These are phyloP conservation scores for Leptinotarsa rubiginosa DNA, from an alignment of 2,888 invertebrate species.

Conservation along the genomic window DNA sequence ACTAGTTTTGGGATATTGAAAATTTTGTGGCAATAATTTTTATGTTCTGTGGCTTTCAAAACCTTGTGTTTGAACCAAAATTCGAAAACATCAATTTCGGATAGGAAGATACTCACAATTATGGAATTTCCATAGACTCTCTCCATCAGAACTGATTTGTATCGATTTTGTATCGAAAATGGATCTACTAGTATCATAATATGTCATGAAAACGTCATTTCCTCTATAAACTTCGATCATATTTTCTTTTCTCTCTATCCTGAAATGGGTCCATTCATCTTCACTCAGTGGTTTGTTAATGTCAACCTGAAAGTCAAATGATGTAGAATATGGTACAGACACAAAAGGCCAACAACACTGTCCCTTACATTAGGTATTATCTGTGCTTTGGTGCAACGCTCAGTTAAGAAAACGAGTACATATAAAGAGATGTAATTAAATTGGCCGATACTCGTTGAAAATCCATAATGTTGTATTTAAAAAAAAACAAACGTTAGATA, in stretches of 20 bases:
- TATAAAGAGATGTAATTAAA: no score
- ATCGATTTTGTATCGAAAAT: conserved; percentile 20
- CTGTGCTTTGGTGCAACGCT: no score
- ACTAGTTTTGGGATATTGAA: no score
- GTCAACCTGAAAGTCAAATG: not conserved
- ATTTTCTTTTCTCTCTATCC: not conserved
- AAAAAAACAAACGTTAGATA: no score
- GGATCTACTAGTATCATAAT: not conserved
- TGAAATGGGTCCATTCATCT: not conserved
- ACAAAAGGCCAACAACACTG: no score
- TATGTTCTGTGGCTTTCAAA: no score
- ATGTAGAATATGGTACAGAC: not conserved
- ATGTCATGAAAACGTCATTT: not conserved
- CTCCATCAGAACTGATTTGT: conserved; percentile 31
- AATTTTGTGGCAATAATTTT: no score
- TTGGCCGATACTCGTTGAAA: no score
- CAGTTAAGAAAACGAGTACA: no score
- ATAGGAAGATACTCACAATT: conserved; percentile 41
- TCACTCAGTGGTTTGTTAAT: not conserved
- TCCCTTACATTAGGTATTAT: no score
- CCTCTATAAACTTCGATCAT: not conserved
- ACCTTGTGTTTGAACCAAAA: no score
- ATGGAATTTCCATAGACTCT: conserved; percentile 50
- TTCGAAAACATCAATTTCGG: not conserved
- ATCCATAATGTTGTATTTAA: no score